Evolutionary conservation across 2,888 invertebrate species (phyloP), one percentile per base, ranked within the genome.

Genomic region (Nasonovia ribisnigri): DNA sequence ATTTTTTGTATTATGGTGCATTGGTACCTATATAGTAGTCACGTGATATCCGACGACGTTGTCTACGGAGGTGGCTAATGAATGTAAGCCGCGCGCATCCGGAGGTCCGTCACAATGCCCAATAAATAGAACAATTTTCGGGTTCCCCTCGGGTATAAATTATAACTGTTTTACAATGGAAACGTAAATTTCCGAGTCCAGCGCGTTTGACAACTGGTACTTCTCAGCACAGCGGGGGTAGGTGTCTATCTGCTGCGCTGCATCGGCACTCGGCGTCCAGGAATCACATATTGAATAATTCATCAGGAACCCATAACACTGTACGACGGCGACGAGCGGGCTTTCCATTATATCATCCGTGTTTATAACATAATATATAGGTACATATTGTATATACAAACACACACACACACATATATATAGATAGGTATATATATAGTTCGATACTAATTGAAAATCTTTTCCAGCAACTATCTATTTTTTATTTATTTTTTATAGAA

Each of bases 111-210:
- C 87, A 88, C 89, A 84, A 90, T 90, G 93, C 46, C 89, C 89
- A 57, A 93, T 93, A 93, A 93, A 93, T 84, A 84, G 93, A 42
- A 93, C 93, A 51, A 90, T 93, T 93, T 93, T 93, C 88, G 92
- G 77, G 77, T 88, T 88, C 86, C 48, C 86, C 46, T 48, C 93
- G 24, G 29, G 93, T 90, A 90, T 90, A 90, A 93, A 93, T 93
- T 87, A 93, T 60, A 90, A 60, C 60, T 43, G 84, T 89, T 92
- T 88, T 88, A 93, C 93, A 93, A 93, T 93, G 90, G 93, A 86
- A 93, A 93, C 93, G 93, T 93, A 93, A 90, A 93, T 93, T 93
- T 93, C 86, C 93, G 3, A 60, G 84, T 88, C 48, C 48, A 67
- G 29, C 36, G 26, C 16, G 29, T 60, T 42, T 87, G 93, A 93